Base-by-base conservation (phyloP, 2,888 invertebrate genomes). In the Apotomis capreana region DNA sequence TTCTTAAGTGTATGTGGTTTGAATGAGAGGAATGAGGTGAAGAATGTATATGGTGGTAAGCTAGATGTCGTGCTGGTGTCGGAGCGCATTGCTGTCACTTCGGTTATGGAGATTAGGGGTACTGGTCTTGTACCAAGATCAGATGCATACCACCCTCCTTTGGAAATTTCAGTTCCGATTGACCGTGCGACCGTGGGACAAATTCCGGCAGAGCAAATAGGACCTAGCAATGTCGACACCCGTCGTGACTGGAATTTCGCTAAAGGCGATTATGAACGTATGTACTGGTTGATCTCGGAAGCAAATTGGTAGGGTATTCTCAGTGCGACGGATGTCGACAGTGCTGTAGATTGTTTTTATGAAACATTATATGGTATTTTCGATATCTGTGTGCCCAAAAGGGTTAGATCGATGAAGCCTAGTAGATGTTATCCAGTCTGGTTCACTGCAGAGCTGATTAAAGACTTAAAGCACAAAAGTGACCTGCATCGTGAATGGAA, bases 21-120 rank as follows among this genome's bases (percentile, higher is more conserved):
- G 52, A n/a, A 36, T 52, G 63, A 63, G 51, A 15, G 3, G 52
- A 63, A 63, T 63, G 63, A 63, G 6, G 52, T 63, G 63, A 12
- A 10, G n/a, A 64, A 64, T 15, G n/a, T 13, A 2, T 40, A 64
- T 15, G 64, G 55, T 0, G 55, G 64, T 4, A 52, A 55, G 10
- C 13, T 64, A 2, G 64, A 64, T 40, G 55, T 64, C 0, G 64
- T 55, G 37, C 55, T 64, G 13, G 64, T 64, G 9, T 44, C 54
- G n/a, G 64, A 64, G 36, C 55, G 64, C 6, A 10, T 55, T 40
- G n/a, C 9, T 9, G 40, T 37, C 10, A 4, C 36, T 8, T 36
- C 44, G 13, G 54, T 44, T 15, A 5, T 10, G 12, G 64, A 55
- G 15, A 15, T 55, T 6, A 8, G 15, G 4, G 55, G 54, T 5